Percentiles rank a stretch among this genome's conserved stretches.
Conservation (phyloP, 2,113 vertebrate genomes). For the Carollia perspicillata region DNA sequence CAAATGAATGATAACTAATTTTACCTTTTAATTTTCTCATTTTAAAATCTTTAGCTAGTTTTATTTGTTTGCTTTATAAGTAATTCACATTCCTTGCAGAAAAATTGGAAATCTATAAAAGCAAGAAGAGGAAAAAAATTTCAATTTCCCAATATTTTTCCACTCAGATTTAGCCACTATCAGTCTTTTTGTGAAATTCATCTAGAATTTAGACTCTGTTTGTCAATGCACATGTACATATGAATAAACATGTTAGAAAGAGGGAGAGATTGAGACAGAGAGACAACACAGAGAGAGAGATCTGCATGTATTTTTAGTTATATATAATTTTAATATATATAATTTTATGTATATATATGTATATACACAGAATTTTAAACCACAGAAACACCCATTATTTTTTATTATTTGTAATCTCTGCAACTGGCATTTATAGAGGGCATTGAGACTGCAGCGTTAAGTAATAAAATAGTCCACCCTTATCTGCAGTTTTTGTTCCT, state of each 20-base stretch:
- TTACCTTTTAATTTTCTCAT: not conserved
- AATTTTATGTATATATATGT: too few species aligned
- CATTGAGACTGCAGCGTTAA: not conserved
- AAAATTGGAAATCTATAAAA: not conserved
- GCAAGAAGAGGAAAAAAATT: not conserved
- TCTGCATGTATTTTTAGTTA: not conserved
- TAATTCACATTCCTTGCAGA: not conserved
- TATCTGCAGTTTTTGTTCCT: not conserved
- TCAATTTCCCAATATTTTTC: not conserved
- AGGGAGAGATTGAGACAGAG: not conserved
- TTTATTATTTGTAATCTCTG: not conserved
- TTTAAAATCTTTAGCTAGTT: not conserved
- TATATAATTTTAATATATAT: too few species aligned
- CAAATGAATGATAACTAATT: not conserved
- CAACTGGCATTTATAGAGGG: not conserved
- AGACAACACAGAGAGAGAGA: not conserved
- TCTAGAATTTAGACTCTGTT: not conserved
- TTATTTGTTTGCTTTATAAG: conserved; percentile 8
- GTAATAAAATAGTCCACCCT: not conserved
- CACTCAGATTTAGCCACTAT: not conserved
- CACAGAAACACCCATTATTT: not conserved
- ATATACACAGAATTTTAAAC: not conserved
- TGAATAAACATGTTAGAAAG: not conserved
- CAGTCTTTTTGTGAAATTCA: not conserved
- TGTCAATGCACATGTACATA: not conserved